phyloP scores from a whole-genome alignment of 2,797 vertebrate genomes.

The Remorina albescens region DNA sequence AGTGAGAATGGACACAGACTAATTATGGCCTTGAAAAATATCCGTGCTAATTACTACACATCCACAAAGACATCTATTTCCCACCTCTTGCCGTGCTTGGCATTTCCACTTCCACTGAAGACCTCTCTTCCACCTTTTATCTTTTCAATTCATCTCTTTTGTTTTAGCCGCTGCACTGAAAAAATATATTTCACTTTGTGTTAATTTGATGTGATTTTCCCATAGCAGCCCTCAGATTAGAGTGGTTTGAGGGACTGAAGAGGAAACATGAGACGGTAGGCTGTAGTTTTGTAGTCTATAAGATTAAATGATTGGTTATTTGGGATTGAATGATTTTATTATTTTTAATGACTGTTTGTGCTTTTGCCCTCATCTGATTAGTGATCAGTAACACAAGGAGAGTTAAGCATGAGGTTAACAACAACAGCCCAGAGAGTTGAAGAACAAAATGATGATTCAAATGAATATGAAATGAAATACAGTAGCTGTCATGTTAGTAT shows the following conservation, averaged over 20 bases:
- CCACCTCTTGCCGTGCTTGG: conserved; percentile 22
- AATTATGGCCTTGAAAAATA: conserved; percentile 63
- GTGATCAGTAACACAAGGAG: conserved; percentile 14
- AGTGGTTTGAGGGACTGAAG: background rate
- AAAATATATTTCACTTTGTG: conserved; percentile 19
- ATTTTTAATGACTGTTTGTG: background rate
- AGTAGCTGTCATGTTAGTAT: conserved; percentile 40
- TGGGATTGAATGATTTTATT: background rate
- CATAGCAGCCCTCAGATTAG: background rate
- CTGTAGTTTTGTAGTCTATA: background rate
- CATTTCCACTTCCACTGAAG: too few species aligned
- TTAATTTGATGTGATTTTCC: conserved; percentile 18
- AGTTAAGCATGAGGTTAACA: conserved; percentile 6
- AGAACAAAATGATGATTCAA: conserved; percentile 52
- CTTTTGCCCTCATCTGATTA: conserved; percentile 24
- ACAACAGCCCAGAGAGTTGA: conserved; percentile 4
- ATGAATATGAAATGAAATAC: conserved; percentile 47
- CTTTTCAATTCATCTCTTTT: background rate
- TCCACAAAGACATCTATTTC: conserved; percentile 37
- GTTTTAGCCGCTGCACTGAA: conserved; percentile 15
- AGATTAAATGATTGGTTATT: background rate
- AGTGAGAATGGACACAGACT: conserved; percentile 42
- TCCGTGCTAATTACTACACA: conserved; percentile 56
- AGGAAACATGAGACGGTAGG: too few species aligned
- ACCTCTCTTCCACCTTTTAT: conserved; percentile 12